These are phyloP conservation scores for Pachypanchax playfairii DNA, from an alignment of 2,113 vertebrate species.

Conservation along the genomic window DNA sequence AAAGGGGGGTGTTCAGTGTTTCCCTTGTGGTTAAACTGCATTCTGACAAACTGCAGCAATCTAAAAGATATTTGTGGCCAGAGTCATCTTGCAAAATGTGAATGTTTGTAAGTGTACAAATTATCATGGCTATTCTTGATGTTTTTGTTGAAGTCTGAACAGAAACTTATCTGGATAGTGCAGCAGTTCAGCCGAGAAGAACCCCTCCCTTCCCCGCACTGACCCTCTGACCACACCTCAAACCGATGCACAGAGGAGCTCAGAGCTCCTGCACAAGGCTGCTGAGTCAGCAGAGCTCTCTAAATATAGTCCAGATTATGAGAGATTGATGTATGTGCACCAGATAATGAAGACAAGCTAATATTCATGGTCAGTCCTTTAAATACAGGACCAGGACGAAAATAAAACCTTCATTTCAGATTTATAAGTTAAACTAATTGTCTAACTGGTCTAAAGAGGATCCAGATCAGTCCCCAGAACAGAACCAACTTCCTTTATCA, in stretches of 20 bases:
- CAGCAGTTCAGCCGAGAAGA: conserved; percentile 8
- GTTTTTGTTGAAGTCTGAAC: conserved; percentile 1
- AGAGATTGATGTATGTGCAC: conserved; percentile 9
- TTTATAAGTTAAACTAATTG: not conserved
- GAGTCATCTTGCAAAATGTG: conserved; percentile 12
- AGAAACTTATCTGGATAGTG: conserved; percentile 36
- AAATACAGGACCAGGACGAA: not conserved
- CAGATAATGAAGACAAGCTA: conserved; percentile 36
- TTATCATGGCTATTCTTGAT: conserved; percentile 13
- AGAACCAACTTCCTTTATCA: too few relatives aligned
- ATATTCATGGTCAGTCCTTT: not conserved
- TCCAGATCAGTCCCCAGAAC: too few relatives aligned
- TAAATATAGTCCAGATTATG: conserved; percentile 57
- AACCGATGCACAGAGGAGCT: conserved; percentile 13
- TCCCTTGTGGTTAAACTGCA: conserved; percentile 31
- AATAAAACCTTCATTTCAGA: not conserved
- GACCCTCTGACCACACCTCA: conserved; percentile 38
- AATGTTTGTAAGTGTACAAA: not conserved
- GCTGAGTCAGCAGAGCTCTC: conserved; percentile 48
- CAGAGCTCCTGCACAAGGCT: conserved; percentile 12
- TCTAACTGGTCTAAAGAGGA: too few relatives aligned
- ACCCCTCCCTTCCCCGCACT: conserved; percentile 7
- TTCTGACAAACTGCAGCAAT: conserved; percentile 37
- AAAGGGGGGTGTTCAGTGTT: conserved; percentile 5
- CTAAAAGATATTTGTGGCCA: too few relatives aligned